Evolutionary conservation across 2,797 vertebrate species (phyloP), one percentile per base, ranked within the genome.

Genomic region (Leptoclinus maculatus): DNA sequence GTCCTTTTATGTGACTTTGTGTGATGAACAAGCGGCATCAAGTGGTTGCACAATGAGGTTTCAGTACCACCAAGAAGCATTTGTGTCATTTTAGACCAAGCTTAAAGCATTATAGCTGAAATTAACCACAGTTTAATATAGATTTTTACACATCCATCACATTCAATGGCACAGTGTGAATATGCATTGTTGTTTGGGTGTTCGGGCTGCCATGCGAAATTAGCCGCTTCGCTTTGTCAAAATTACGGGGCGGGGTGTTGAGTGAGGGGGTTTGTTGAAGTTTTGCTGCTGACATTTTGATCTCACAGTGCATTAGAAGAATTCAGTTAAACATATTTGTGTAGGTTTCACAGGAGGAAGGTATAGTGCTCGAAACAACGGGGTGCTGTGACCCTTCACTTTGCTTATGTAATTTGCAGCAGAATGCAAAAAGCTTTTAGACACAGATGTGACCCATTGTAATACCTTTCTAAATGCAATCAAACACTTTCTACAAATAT

Each of bases 341-440:
- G 92, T 94, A 94, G 93, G 91, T 94, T 94, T 93, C 82, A 73
- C 91, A 82, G 88, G 90, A 91, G 88, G 91, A 93, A 91, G 92
- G 91, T 92, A 93, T 90, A 85, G 89, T 91, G 92, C 89, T 93
- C 83, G 82, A 91, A 93, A 95, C 93, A 94, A 93, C 89, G 88
- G 91, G 93, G 93, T 91, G 92, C 83, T 69, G 80, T 89, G 92
- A 94, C 94, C 94, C 95, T 95, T 95, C 92, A 90, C 93, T 95
- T 93, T 92, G 94, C 95, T 95, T 95, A 95, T 94, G 95, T 95
- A 93, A 95, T 95, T 95, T 94, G 92, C 94, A 89, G 91, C 92
- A 93, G 91, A 95, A 95, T 93, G 93, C 94, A 94, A 95, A 96
- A 95, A 96, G 95, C 95, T 96, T 96, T 96, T 96, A 95, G 95